phyloP scores from a whole-genome alignment of 2,797 vertebrate species.

The Tadarida brasiliensis region DNA sequence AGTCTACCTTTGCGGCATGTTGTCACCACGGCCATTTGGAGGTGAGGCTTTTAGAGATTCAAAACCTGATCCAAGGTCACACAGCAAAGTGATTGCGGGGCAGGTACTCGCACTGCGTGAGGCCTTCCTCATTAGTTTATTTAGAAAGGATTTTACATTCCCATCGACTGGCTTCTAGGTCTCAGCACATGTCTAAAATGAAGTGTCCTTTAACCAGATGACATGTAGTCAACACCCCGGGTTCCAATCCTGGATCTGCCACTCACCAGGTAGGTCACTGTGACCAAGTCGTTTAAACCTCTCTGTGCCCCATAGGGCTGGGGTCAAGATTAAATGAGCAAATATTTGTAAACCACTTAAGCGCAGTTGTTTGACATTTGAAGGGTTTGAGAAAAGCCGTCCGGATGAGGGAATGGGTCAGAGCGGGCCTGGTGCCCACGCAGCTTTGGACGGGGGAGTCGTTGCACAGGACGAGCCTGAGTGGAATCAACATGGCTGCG shows the following conservation, averaged over 20 bases:
- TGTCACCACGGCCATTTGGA: background rate
- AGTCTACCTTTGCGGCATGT: background rate
- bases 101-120: too few species aligned
- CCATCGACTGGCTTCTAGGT: background rate
- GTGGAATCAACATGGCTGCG: background rate
- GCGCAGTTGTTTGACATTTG: background rate
- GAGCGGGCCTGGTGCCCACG: background rate
- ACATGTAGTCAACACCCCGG: background rate
- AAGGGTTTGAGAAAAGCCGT: background rate
- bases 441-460: background rate
- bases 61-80: background rate
- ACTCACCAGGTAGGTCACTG: background rate
- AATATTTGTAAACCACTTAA: background rate
- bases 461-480: background rate
- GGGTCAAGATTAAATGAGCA: background rate
- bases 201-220: background rate
- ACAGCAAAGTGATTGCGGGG: background rate
- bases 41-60: background rate
- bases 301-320: background rate
- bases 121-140: background rate
- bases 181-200: background rate
- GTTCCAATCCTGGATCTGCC: background rate
- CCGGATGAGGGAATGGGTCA: background rate
- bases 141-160: slow-evolving; percentile 5
- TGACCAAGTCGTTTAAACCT: background rate